These are phyloP conservation scores for Hemiprocne comata DNA, from an alignment of 2,113 vertebrate genomes.

Conservation along the genomic window DNA sequence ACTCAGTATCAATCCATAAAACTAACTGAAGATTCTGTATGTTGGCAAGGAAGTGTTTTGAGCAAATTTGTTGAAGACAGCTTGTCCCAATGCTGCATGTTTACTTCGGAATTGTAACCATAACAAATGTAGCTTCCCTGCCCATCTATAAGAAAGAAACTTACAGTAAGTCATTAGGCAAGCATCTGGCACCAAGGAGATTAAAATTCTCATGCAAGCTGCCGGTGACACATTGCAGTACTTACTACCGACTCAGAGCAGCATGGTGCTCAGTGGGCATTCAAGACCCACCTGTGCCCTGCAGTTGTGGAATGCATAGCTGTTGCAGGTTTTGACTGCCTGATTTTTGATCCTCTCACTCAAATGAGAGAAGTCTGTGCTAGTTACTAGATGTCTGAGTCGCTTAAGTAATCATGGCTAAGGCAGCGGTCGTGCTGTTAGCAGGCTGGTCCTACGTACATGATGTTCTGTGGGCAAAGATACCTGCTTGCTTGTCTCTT, in stretches of 20 bases:
- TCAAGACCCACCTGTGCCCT: neutral
- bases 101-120: neutral
- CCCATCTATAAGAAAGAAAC: neutral
- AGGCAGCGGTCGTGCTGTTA: neutral
- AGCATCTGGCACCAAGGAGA: neutral
- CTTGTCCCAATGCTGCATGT: rapidly evolving
- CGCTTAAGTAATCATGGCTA: neutral
- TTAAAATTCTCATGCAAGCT: neutral
- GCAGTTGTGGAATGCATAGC: neutral
- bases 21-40: neutral
- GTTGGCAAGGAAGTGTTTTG: neutral
- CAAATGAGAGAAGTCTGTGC: neutral
- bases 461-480: neutral
- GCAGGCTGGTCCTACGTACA: neutral
- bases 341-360: neutral
- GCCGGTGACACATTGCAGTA: neutral
- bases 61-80: neutral
- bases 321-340: neutral
- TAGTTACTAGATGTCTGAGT: neutral
- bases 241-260: neutral
- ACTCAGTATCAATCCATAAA: neutral
- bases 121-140: neutral
- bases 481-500: neutral
- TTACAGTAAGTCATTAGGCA: neutral
- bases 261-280: rapidly evolving